Percentiles rank a stretch among this genome's conserved stretches.
Conservation (phyloP, 2,888 invertebrate genomes). For the Chouioia cunea region DNA sequence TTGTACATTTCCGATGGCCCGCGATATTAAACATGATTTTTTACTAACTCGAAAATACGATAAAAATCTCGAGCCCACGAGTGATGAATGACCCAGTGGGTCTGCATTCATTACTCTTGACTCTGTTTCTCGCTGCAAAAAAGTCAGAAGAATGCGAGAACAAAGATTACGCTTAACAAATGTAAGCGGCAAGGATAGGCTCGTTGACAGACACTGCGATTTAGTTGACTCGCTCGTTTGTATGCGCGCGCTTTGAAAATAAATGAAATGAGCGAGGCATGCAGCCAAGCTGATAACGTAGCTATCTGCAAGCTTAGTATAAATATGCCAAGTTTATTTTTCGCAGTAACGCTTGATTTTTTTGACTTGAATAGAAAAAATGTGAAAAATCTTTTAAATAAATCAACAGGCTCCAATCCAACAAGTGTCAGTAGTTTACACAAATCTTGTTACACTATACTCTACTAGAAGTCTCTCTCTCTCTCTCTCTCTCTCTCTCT, state of each 20-base stretch:
- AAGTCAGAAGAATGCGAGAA: conserved; percentile 13
- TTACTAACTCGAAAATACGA: conserved; percentile 17
- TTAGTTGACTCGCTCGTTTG: too few species aligned
- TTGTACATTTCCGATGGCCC: too few species aligned
- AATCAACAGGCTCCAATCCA: too few species aligned
- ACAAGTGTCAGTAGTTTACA: too few species aligned
- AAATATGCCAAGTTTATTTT: too few species aligned
- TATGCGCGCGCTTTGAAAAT: too few species aligned
- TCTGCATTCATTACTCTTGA: conserved; percentile 36
- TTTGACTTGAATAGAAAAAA: too few species aligned
- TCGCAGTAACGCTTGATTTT: too few species aligned
- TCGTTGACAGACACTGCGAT: conserved; percentile 19
- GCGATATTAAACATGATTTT: not conserved
- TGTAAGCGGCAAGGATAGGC: conserved; percentile 12
- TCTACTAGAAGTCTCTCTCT: too few species aligned
- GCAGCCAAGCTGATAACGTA: conserved; percentile 50
- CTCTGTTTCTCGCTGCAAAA: not conserved
- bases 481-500: too few species aligned
- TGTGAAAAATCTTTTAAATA: too few species aligned
- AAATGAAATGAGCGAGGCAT: not conserved
- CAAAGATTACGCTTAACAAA: conserved; percentile 19
- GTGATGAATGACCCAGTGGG: conserved; percentile 34
- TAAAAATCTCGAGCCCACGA: conserved; percentile 25
- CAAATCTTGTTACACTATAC: too few species aligned
- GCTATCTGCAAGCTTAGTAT: conserved; percentile 38